These are phyloP conservation scores for Drosophila meridiana DNA, from an alignment of 2,888 invertebrate genomes.

Conservation along the genomic window DNA sequence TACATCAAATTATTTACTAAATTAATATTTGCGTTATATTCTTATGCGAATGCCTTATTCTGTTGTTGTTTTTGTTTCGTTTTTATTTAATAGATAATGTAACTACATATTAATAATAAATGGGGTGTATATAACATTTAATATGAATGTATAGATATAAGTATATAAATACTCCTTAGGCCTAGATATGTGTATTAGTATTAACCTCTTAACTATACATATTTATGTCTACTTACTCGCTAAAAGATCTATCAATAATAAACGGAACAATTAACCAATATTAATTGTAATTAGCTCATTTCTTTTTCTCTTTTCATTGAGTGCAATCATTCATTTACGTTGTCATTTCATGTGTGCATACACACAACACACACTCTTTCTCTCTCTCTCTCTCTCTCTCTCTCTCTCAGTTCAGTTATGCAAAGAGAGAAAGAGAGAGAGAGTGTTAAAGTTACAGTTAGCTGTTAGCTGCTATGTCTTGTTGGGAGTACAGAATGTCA, in stretches of 20 bases:
- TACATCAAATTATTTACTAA: slow-evolving; percentile 45
- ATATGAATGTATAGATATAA: slow-evolving; percentile 40
- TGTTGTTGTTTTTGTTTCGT: slow-evolving; percentile 4
- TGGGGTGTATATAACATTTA: slow-evolving; percentile 43
- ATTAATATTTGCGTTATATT: slow-evolving; percentile 20
- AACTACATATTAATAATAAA: slow-evolving; percentile 35
- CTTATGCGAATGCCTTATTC: slow-evolving; percentile 22
- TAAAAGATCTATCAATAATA: slow-evolving; percentile 31
- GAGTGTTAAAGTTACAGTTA: not conserved
- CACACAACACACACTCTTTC: not conserved
- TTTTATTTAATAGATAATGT: slow-evolving; percentile 27
- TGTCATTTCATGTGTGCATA: not conserved
- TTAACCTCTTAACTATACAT: slow-evolving; percentile 24
- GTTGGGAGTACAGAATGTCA: too few relatives aligned
- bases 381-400: not conserved
- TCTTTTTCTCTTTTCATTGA: not conserved
- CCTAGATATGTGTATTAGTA: slow-evolving; percentile 26
- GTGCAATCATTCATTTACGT: slow-evolving; percentile 5
- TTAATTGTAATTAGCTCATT: slow-evolving; percentile 20
- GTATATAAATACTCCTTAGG: slow-evolving; percentile 36
- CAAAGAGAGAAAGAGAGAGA: not conserved
- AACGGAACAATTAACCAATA: slow-evolving; percentile 59
- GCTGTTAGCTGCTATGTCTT: not conserved
- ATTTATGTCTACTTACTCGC: slow-evolving; percentile 35
- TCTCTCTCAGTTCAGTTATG: not conserved